Conservation (phyloP, 2,888 invertebrate genomes). For the Mimumesa dahlbomi region DNA sequence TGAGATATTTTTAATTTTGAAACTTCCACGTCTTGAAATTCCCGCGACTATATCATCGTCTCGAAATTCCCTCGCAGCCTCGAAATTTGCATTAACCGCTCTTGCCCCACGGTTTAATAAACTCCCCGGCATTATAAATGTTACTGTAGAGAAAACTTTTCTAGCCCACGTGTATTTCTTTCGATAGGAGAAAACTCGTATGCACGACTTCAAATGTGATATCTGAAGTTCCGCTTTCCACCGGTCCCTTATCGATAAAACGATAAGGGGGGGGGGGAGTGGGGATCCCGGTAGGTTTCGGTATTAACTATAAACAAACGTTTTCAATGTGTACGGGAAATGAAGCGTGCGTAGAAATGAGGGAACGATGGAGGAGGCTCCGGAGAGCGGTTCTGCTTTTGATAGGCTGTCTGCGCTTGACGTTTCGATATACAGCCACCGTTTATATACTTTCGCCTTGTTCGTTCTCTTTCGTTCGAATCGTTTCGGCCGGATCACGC, state of each 20-base stretch:
- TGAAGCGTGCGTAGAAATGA: conserved; percentile 60
- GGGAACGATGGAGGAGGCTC: background rate
- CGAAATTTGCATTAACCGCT: too few species aligned
- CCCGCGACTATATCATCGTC: too few species aligned
- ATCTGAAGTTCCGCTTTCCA: background rate
- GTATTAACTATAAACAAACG: conserved; percentile 63
- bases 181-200: too few species aligned
- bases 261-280: conserved; percentile 45
- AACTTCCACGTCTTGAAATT: too few species aligned
- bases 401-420: conserved; percentile 73
- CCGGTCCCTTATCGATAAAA: conserved; percentile 36
- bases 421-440: conserved; percentile 75
- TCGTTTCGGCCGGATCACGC: conserved; percentile 50
- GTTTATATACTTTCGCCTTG: conserved; percentile 61
- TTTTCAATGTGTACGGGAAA: conserved; percentile 55
- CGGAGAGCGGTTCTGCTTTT: conserved; percentile 62
- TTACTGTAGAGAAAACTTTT: too few species aligned
- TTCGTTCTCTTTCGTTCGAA: conserved; percentile 35
- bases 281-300: conserved; percentile 12
- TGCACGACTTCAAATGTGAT: background rate
- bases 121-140: too few species aligned
- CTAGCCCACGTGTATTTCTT: too few species aligned
- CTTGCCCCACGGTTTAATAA: too few species aligned
- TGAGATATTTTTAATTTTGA: too few species aligned
- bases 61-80: too few species aligned